Conservation (phyloP, 2,113 vertebrate genomes). For the Antechinus stuartii region DNA sequence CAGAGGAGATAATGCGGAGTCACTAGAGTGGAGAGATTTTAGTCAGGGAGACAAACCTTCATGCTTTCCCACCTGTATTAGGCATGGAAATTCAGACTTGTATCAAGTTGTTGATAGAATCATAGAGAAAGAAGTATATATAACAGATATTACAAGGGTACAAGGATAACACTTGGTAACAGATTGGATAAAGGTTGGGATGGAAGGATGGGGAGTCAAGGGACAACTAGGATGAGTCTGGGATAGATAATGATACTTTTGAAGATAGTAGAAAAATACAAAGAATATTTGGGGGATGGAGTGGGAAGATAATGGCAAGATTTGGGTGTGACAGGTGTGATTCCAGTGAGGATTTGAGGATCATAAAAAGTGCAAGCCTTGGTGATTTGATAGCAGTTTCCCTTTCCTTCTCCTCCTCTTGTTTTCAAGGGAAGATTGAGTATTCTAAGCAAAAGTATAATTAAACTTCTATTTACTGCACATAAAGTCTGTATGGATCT, state of each 20-base stretch:
- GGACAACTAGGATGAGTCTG: not conserved
- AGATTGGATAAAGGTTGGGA: not conserved
- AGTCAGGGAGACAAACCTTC: not conserved
- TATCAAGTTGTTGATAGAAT: too few relatives aligned
- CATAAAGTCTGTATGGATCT: not conserved
- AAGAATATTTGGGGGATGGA: not conserved
- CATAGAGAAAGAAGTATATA: not conserved
- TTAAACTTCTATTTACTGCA: not conserved
- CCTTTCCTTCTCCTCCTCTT: too few relatives aligned
- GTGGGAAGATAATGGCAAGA: not conserved
- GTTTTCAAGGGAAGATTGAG: too few relatives aligned
- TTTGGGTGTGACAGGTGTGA: not conserved
- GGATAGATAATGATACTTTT: not conserved
- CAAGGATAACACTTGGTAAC: not conserved
- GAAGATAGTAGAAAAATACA: not conserved
- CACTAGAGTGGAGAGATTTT: not conserved
- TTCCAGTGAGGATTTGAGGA: not conserved
- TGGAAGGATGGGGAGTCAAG: not conserved
- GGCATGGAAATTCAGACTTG: too few relatives aligned
- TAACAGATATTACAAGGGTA: not conserved
- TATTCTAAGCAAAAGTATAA: too few relatives aligned
- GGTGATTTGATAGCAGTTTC: not conserved
- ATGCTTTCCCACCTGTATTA: not conserved
- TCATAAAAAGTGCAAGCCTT: not conserved
- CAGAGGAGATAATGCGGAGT: not conserved